Evolutionary conservation across 2,888 invertebrate species (phyloP).

Genomic region (Eupithecia insigniata): DNA sequence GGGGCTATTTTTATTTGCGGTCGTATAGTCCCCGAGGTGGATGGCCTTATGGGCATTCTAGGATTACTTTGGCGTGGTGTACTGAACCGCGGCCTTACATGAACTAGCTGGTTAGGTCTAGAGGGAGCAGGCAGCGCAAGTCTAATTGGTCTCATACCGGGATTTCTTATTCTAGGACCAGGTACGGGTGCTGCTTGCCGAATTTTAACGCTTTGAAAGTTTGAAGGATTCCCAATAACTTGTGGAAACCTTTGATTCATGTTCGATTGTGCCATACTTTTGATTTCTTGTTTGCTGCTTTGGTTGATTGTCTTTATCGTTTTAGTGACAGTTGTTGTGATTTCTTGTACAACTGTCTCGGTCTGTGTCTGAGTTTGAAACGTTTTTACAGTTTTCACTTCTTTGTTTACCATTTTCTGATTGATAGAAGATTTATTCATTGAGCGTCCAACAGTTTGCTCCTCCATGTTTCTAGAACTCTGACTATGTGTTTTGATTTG

Average conservation of each 20-base stretch:
- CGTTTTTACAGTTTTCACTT: slow-evolving; percentile 72
- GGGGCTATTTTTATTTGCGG: slow-evolving; percentile 68
- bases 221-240: slow-evolving; percentile 52
- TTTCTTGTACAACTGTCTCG: slow-evolving; percentile 77
- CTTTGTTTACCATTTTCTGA: slow-evolving; percentile 67
- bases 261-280: slow-evolving; percentile 55
- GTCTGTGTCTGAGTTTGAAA: slow-evolving; percentile 73
- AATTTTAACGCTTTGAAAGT: slow-evolving; percentile 61
- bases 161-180: slow-evolving; percentile 29
- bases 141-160: slow-evolving; percentile 50
- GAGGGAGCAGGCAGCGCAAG: slow-evolving; percentile 41
- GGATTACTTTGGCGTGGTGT: slow-evolving; percentile 49
- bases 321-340: slow-evolving; percentile 80
- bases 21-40: slow-evolving; percentile 52
- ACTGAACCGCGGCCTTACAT: slow-evolving; percentile 56
- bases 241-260: slow-evolving; percentile 54
- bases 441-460: slow-evolving; percentile 9
- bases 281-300: slow-evolving; percentile 68
- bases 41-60: slow-evolving; percentile 54
- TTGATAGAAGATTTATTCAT: slow-evolving; percentile 47
- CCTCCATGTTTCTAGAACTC: slow-evolving; percentile 38
- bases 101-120: slow-evolving; percentile 60
- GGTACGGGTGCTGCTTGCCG: slow-evolving; percentile 56
- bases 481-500: slow-evolving; percentile 20
- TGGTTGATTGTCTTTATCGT: slow-evolving; percentile 78